A percentile compares a stretch with the other conserved stretches of the same genome.
Conservation (phyloP, 2,113 vertebrate genomes). For the Coptodon rendalli region DNA sequence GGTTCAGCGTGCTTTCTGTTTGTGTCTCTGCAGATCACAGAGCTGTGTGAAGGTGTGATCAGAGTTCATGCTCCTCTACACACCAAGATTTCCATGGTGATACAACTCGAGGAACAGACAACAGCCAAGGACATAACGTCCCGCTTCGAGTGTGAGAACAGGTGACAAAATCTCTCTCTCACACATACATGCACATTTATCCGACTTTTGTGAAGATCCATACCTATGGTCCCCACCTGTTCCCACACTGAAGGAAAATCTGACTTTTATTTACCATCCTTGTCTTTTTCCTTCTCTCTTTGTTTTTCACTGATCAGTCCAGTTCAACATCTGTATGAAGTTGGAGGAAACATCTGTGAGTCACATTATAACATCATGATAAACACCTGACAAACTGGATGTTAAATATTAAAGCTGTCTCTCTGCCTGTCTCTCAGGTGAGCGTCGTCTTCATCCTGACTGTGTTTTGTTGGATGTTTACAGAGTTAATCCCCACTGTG, state of each 20-base stretch:
- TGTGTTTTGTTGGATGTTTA: conserved; percentile 85
- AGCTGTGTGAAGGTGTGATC: conserved; percentile 88
- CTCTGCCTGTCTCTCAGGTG: conserved; percentile 68
- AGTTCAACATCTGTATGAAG: conserved; percentile 40
- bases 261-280: neutral
- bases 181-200: neutral
- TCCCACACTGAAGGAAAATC: neutral
- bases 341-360: conserved; percentile 62
- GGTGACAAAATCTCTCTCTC: conserved; percentile 53
- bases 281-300: neutral
- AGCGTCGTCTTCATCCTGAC: conserved; percentile 88
- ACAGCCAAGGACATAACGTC: conserved; percentile 86
- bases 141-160: conserved; percentile 83
- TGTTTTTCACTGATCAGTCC: neutral
- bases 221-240: neutral
- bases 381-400: neutral
- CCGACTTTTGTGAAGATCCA: neutral
- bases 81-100: conserved; percentile 94
- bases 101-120: conserved; percentile 84
- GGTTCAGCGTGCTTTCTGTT: neutral
- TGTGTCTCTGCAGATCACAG: conserved; percentile 66
- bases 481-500: conserved; percentile 85
- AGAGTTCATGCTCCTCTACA: conserved; percentile 89
- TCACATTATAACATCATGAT: neutral
- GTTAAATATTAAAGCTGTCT: neutral